These are phyloP conservation scores for Sminthopsis crassicaudata DNA, from an alignment of 2,113 vertebrate species.

Conservation along the genomic window DNA sequence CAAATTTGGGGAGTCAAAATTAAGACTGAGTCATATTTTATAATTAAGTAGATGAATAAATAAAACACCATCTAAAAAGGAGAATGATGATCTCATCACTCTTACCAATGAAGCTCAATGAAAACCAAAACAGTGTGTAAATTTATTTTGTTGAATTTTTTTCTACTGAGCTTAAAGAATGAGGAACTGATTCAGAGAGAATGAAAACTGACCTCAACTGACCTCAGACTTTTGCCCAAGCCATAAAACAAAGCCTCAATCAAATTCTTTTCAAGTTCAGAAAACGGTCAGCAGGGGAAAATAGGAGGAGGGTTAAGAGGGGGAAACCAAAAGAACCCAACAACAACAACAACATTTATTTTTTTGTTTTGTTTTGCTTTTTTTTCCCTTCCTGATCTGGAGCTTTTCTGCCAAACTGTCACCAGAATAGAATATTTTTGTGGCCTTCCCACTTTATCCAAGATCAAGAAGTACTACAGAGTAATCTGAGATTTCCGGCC, in stretches of 20 bases:
- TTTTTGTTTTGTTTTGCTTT: neutral
- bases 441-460: neutral
- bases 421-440: constrained; percentile 32
- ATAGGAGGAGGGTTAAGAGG: neutral
- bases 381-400: constrained; percentile 53
- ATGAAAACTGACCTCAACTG: constrained; percentile 68
- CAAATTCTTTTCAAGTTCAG: constrained; percentile 58
- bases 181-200: constrained; percentile 63
- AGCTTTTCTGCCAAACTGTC: constrained; percentile 19
- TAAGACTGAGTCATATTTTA: neutral
- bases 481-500: neutral
- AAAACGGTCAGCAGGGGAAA: constrained; percentile 59
- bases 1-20: neutral
- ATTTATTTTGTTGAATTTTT: constrained; percentile 64
- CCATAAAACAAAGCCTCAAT: constrained; percentile 70
- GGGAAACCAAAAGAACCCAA: constrained; percentile 30
- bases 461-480: neutral
- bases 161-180: constrained; percentile 47
- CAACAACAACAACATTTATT: constrained; percentile 44
- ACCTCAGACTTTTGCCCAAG: constrained; percentile 60
- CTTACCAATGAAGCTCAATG: constrained; percentile 29
- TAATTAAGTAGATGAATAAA: constrained; percentile 46
- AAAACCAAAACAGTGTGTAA: constrained; percentile 46
- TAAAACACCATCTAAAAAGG: constrained; percentile 46
- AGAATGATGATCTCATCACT: constrained; percentile 38